Conservation (phyloP, 1,140 invertebrate genomes). For the Platyura marginata region DNA sequence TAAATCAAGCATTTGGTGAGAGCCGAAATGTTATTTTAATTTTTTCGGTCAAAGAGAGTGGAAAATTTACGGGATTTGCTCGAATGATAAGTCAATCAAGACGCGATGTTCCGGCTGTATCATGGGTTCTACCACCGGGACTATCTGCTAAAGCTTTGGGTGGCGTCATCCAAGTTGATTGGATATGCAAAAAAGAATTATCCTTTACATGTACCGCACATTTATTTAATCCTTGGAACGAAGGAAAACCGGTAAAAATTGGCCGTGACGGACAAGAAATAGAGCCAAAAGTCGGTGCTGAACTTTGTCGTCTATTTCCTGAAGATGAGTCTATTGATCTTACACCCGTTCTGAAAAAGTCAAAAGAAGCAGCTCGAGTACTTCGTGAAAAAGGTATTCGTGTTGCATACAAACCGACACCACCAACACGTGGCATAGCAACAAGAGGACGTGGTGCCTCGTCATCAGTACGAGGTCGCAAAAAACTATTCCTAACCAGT, state of each 20-base stretch:
- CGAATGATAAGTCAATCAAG: slow-evolving; percentile 71
- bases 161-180: slow-evolving; percentile 90
- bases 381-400: slow-evolving; percentile 30
- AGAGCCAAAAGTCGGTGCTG: slow-evolving; percentile 84
- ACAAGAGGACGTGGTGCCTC: slow-evolving; percentile 14
- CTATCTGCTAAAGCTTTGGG: slow-evolving; percentile 81
- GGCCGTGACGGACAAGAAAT: slow-evolving; percentile 97
- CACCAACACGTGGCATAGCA: slow-evolving; percentile 25
- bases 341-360: slow-evolving; percentile 71
- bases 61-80: slow-evolving; percentile 85
- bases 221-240: slow-evolving; percentile 95
- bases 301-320: slow-evolving; percentile 85
- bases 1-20: slow-evolving; percentile 86
- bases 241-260: slow-evolving; percentile 96
- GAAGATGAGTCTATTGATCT: slow-evolving; percentile 87
- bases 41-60: slow-evolving; percentile 96
- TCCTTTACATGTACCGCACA: slow-evolving; percentile 83
- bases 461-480: slow-evolving; percentile 6
- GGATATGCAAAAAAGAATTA: slow-evolving; percentile 89
- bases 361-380: slow-evolving; percentile 60
- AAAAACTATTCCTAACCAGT: slow-evolving; percentile 7
- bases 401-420: slow-evolving; percentile 23
- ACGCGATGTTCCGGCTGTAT: slow-evolving; percentile 72
- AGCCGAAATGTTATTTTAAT: slow-evolving; percentile 87
- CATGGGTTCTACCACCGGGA: slow-evolving; percentile 91